These are phyloP conservation scores for Notodonta dromedarius DNA, from an alignment of 2,888 invertebrate genomes.

Conservation along the genomic window DNA sequence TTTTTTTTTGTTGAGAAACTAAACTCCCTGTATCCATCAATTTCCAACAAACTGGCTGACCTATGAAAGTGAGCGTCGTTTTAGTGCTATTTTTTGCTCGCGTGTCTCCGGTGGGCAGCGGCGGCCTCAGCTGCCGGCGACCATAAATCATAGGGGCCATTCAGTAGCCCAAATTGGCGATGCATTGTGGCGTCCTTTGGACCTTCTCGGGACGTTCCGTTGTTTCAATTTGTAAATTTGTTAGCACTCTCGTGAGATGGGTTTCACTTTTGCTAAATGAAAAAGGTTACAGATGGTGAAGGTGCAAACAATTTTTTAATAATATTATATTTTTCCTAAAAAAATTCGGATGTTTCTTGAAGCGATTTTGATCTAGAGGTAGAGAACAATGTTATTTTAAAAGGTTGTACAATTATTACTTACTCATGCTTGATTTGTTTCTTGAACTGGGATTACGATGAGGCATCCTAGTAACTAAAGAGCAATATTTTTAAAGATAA, in stretches of 20 bases:
- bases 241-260: neutral
- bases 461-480: neutral
- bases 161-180: conserved; percentile 54
- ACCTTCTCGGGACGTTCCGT: conserved; percentile 27
- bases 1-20: too few relatives aligned
- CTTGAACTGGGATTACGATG: too few relatives aligned
- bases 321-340: too few relatives aligned
- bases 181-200: conserved; percentile 41
- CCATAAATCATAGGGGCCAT: conserved; percentile 65
- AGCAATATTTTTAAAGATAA: conserved; percentile 27
- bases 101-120: conserved; percentile 32
- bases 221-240: conserved; percentile 21
- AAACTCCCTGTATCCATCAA: conserved; percentile 35
- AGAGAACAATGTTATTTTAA: too few relatives aligned
- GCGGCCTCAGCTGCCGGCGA: conserved; percentile 60
- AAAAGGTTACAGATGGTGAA: too few relatives aligned
- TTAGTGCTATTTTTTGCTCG: conserved; percentile 47
- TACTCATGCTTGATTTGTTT: too few relatives aligned
- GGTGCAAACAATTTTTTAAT: too few relatives aligned
- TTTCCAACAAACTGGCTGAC: conserved; percentile 48
- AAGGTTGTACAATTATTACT: too few relatives aligned
- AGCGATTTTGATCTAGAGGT: too few relatives aligned
- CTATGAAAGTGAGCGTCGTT: conserved; percentile 63
- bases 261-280: neutral
- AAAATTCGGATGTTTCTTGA: too few relatives aligned